phyloP scores from a whole-genome alignment of 2,113 vertebrate species.

The Bufo gargarizans region DNA sequence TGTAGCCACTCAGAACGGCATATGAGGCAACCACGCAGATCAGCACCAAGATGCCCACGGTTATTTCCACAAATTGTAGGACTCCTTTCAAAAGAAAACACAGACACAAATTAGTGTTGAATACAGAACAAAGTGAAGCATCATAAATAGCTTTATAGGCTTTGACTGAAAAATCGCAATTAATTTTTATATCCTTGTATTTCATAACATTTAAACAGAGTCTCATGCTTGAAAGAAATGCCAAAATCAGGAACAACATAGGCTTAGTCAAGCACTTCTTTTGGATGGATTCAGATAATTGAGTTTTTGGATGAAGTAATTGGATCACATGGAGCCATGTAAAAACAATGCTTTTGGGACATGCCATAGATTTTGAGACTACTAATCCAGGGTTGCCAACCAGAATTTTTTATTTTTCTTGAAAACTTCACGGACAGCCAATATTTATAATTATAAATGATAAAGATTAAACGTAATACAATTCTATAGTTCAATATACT shows the following conservation, averaged over 20 bases:
- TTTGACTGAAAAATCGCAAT: neutral
- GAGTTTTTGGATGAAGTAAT: neutral
- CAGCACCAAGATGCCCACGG: slow-evolving; percentile 78
- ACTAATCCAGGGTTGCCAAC: neutral
- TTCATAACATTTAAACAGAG: neutral
- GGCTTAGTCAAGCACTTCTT: neutral
- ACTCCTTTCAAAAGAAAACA: slow-evolving; percentile 70
- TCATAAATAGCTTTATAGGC: neutral
- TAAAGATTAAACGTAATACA: no score
- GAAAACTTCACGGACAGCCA: no score
- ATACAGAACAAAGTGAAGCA: neutral
- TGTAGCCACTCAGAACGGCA: slow-evolving; percentile 75
- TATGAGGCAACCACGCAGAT: slow-evolving; percentile 79
- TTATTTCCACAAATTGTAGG: slow-evolving; percentile 76
- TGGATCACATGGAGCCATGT: neutral
- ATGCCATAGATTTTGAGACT: neutral
- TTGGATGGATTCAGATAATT: neutral
- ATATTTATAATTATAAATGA: no score
- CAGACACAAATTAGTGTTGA: neutral
- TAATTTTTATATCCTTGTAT: neutral
- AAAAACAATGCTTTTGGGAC: neutral
- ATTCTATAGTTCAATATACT: no score
- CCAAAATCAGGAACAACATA: neutral
- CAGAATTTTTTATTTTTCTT: no score
- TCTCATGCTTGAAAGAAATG: neutral